Conservation (phyloP, 37 sponge, comb jelly and placozoan species). For the Axinella damicornis region DNA sequence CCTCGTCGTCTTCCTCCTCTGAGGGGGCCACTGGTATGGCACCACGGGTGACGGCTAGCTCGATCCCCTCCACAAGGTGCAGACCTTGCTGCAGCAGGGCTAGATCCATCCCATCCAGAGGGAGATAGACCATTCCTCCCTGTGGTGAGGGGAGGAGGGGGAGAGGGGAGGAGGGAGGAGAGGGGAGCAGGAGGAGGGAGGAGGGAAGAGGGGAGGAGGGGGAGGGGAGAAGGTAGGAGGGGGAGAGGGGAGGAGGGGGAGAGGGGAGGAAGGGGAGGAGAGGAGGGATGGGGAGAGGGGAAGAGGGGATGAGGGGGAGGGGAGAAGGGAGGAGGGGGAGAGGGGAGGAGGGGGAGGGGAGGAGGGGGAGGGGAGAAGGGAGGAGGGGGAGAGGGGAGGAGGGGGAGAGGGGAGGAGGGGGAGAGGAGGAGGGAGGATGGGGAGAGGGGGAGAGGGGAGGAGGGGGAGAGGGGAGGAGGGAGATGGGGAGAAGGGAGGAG, state of each 20-base stretch:
- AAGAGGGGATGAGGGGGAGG: too few relatives aligned
- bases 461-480: not conserved
- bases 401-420: not conserved
- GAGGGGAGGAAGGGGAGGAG: too few relatives aligned
- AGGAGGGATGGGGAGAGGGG: too few relatives aligned
- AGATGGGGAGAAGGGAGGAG: not conserved
- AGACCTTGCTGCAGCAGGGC: slow-evolving; percentile 16
- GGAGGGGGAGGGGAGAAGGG: not conserved
- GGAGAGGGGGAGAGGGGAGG: not conserved
- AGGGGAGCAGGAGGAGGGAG: too few relatives aligned
- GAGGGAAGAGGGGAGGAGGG: too few relatives aligned
- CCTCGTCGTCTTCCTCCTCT: too few relatives aligned
- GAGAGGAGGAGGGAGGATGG: not conserved
- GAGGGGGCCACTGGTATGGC: slow-evolving; percentile 18
- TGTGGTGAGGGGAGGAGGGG: too few relatives aligned
- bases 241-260: too few relatives aligned
- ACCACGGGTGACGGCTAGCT: slow-evolving; percentile 47
- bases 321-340: too few relatives aligned
- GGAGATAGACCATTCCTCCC: slow-evolving; percentile 16
- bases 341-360: not conserved
- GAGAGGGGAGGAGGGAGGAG: too few relatives aligned
- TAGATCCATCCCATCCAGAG: slow-evolving; percentile 34
- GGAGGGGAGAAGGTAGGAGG: too few relatives aligned
- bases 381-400: not conserved
- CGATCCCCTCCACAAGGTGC: slow-evolving; percentile 39